Evolutionary conservation across 2,797 vertebrate species (phyloP), one percentile per base, ranked within the genome.

Genomic region (Neosilurus hyrtlii): DNA sequence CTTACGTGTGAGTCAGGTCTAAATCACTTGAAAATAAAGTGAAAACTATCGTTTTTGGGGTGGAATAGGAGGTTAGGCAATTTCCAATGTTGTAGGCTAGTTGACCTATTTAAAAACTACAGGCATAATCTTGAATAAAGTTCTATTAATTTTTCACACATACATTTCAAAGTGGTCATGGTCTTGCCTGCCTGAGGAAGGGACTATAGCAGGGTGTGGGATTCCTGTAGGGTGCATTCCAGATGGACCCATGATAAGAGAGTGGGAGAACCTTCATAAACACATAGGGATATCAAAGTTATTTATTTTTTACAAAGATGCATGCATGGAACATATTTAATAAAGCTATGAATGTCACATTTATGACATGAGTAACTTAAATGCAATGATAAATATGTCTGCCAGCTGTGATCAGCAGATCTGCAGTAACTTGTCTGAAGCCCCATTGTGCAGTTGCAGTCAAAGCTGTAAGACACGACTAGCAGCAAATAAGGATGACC

Each of bases 211-310:
- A 0, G 97, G 96, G 90, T 99, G 98, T 1, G 97, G 96, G 93
- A 99, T 99, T 88, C 97, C 97, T 0, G 98, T 96, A 0, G 97
- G 95, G 89, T 99, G 98, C 94, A 99, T 97, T 83, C 97, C 93
- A 0, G 94, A 93, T 0, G 97, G 95, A 86, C 97, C 94, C 82
- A 99, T 94, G 96, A 99, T 96, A 92, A 99, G 92, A 0, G 98
- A 96, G 90, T 98, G 98, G 85, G 97, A 92, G 93, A 99, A 98
- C 98, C 98, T 99, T 91, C 67, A 77, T 6, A 77, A 83, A 87
- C 78, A 87, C 63, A 84, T 37, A 85, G 54, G 8, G 43, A 61
- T 2, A 76, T 9, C 16, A 57, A n/a, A 35, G 24, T 82, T 5
- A 82, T 56, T 80, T 81, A 30, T 16, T 57, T 76, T 18, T 75